phyloP scores from a whole-genome alignment of 2,888 invertebrate genomes.

The Malthinus flaveolus region DNA sequence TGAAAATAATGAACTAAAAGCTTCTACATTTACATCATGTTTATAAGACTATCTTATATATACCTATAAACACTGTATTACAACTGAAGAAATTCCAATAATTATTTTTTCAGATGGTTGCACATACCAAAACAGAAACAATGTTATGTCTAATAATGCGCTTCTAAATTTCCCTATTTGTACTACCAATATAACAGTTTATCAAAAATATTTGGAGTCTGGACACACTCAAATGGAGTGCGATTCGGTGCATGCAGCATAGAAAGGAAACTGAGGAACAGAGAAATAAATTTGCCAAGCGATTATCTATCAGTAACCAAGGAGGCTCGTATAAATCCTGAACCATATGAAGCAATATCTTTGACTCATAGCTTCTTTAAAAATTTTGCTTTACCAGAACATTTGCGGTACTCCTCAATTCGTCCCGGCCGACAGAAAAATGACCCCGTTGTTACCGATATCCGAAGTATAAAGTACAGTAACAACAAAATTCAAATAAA shows the following conservation, averaged over 20 bases:
- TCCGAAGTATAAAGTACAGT: not conserved
- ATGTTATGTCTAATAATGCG: slow-evolving; percentile 36
- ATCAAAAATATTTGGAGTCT: slow-evolving; percentile 38
- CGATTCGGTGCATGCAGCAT: slow-evolving; percentile 39
- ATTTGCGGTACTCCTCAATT: slow-evolving; percentile 7
- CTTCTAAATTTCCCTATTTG: slow-evolving; percentile 32
- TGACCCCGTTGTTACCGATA: slow-evolving; percentile 13
- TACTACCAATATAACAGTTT: slow-evolving; percentile 29
- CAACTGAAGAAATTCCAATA: not conserved
- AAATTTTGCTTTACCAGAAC: not conserved
- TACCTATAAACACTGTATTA: not conserved
- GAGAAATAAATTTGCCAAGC: slow-evolving; percentile 24
- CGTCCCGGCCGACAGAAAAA: slow-evolving; percentile 10
- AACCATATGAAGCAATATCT: slow-evolving; percentile 30
- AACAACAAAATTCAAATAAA: slow-evolving; percentile 2
- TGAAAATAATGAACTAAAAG: not conserved
- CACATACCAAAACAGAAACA: too few relatives aligned
- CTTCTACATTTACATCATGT: slow-evolving; percentile 2
- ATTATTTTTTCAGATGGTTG: not conserved
- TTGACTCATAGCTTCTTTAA: slow-evolving; percentile 27
- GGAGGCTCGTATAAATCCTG: slow-evolving; percentile 24
- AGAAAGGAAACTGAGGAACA: slow-evolving; percentile 32
- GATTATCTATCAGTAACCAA: slow-evolving; percentile 29
- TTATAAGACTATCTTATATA: not conserved
- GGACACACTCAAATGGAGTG: slow-evolving; percentile 43